These are phyloP conservation scores for Sebastiscus tertius DNA, from an alignment of 2,797 vertebrate species.

Conservation along the genomic window DNA sequence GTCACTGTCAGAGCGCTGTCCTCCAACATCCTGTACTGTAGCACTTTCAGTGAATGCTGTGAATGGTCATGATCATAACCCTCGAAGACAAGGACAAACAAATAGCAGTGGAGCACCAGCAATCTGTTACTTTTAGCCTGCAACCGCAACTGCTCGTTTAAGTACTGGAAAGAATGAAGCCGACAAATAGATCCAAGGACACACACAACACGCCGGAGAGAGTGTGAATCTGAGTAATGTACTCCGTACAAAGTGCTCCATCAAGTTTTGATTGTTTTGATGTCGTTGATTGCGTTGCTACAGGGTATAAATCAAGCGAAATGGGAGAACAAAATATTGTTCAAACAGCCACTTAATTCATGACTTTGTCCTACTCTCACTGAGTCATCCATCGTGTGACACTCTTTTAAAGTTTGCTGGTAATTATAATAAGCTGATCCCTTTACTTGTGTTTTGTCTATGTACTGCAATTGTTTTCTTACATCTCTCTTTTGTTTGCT, in stretches of 20 bases:
- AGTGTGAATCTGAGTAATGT: neutral
- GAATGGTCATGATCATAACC: slow-evolving; percentile 27
- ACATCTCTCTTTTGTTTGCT: neutral
- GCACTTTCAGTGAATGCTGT: neutral
- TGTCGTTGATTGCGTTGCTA: slow-evolving; percentile 7
- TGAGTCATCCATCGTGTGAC: neutral
- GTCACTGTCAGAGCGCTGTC: neutral
- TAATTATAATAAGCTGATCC: slow-evolving; percentile 8
- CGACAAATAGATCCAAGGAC: slow-evolving; percentile 24
- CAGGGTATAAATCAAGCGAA: slow-evolving; percentile 11
- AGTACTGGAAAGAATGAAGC: slow-evolving; percentile 13
- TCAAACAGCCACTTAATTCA: slow-evolving; percentile 11
- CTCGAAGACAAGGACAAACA: slow-evolving; percentile 47
- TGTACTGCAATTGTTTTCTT: neutral
- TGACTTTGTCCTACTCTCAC: slow-evolving; percentile 2
- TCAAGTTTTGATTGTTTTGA: slow-evolving; percentile 22
- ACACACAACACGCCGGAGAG: neutral
- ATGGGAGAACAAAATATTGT: neutral
- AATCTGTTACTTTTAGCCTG: slow-evolving; percentile 24
- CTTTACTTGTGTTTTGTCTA: neutral
- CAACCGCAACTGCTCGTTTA: neutral
- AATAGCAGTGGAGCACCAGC: slow-evolving; percentile 8
- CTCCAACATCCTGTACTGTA: slow-evolving; percentile 11
- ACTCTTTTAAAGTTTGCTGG: neutral
- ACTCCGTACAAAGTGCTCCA: slow-evolving; percentile 1